These are phyloP conservation scores for Drosophila rufa DNA, from an alignment of 1,140 invertebrate species.

Conservation along the genomic window DNA sequence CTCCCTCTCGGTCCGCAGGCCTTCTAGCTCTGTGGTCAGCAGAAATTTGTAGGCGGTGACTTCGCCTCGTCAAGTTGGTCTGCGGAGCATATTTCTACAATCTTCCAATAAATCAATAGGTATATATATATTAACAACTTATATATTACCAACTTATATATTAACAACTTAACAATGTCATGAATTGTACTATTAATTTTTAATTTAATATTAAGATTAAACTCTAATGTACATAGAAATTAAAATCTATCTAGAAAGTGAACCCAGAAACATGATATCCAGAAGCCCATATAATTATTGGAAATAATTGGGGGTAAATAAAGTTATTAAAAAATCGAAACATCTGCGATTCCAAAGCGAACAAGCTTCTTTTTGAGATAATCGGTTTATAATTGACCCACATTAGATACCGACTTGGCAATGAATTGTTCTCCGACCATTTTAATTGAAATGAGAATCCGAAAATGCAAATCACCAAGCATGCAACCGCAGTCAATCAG, in stretches of 20 bases:
- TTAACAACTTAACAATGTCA: no score
- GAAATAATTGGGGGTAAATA: neutral
- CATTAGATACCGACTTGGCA: conserved; percentile 12
- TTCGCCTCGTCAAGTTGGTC: neutral
- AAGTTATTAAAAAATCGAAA: neutral
- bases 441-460: conserved; percentile 17
- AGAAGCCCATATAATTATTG: neutral
- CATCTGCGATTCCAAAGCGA: neutral
- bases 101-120: conserved; percentile 1
- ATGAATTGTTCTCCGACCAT: conserved; percentile 39
- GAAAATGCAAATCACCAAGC: conserved; percentile 31
- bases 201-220: no score
- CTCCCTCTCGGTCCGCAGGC: neutral
- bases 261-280: neutral
- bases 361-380: neutral
- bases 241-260: no score
- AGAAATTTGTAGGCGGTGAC: conserved; percentile 32
- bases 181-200: no score
- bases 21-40: conserved; percentile 43
- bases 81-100: conserved; percentile 4
- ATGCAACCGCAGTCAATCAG: conserved; percentile 33
- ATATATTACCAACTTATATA: no score
- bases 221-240: no score
- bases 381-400: conserved; percentile 26
- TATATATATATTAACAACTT: no score